phyloP scores from a whole-genome alignment of 2,797 vertebrate species.

The Megalops cyprinoides region DNA sequence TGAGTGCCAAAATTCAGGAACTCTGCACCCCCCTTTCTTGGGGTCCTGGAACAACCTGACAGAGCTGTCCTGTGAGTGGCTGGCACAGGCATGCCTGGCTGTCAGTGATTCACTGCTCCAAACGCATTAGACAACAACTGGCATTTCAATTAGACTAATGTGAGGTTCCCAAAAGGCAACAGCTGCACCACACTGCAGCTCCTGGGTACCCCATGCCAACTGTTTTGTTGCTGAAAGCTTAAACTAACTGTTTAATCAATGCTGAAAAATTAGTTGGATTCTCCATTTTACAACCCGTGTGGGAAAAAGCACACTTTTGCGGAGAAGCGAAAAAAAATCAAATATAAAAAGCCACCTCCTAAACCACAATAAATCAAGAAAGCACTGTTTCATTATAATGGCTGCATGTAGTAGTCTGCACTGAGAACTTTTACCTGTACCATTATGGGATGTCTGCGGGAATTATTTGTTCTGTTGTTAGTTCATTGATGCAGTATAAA shows the following conservation, averaged over 20 bases:
- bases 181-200: too few relatives aligned
- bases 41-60: constrained; percentile 27
- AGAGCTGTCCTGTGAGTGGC: not conserved
- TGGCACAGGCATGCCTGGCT: constrained; percentile 12
- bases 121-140: constrained; percentile 43
- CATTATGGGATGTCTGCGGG: too few relatives aligned
- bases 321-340: too few relatives aligned
- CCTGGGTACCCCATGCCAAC: not conserved
- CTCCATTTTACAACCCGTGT: not conserved
- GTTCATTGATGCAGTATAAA: too few relatives aligned
- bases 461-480: too few relatives aligned
- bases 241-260: constrained; percentile 4
- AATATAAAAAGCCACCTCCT: not conserved
- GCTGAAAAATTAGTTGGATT: not conserved
- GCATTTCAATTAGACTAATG: constrained; percentile 35
- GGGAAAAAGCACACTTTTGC: not conserved
- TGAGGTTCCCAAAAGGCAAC: constrained; percentile 23
- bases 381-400: not conserved
- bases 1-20: not conserved
- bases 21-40: not conserved
- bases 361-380: not conserved
- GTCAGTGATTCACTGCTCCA: constrained; percentile 20
- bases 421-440: not conserved
- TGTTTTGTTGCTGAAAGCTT: constrained; percentile 7
- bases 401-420: not conserved